A percentile compares a stretch with the other conserved stretches of the same genome.
These are phyloP conservation scores for Sebastes oblongus DNA, from an alignment of 2,797 vertebrate species.

Conservation along the genomic window DNA sequence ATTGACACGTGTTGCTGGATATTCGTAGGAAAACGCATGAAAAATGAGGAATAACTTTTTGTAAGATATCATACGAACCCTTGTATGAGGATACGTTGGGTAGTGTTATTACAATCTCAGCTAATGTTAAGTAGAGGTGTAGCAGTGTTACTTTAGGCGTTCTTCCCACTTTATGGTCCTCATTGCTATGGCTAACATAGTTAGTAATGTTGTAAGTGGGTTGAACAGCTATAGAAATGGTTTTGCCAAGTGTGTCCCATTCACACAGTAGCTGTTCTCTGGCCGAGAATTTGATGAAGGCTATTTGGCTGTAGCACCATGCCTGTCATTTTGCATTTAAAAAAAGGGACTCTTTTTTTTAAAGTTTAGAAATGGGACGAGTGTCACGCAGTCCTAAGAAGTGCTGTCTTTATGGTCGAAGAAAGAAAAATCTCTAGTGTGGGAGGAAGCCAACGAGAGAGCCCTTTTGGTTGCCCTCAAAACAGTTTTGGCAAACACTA, in stretches of 20 bases:
- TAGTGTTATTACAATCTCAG: background rate
- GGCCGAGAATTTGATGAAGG: background rate
- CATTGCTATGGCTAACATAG: background rate
- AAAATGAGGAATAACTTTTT: background rate
- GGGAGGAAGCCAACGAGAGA: slow-evolving; percentile 25
- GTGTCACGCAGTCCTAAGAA: background rate
- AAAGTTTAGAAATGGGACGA: slow-evolving; percentile 20
- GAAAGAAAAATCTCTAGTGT: slow-evolving; percentile 33
- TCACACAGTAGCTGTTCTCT: background rate
- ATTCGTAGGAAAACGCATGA: too few relatives aligned
- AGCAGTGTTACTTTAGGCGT: background rate
- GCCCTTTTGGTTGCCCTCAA: slow-evolving; percentile 34
- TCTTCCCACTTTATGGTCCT: background rate
- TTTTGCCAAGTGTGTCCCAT: background rate
- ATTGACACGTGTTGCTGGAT: too few relatives aligned
- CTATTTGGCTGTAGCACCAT: background rate
- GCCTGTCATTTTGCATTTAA: slow-evolving; percentile 6
- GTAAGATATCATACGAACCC: background rate
- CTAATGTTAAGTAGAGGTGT: background rate
- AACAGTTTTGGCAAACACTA: slow-evolving; percentile 47
- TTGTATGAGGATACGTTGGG: too few relatives aligned
- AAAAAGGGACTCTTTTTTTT: slow-evolving; percentile 1
- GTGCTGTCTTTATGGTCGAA: background rate
- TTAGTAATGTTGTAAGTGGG: background rate
- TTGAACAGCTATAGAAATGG: background rate